Evolutionary conservation across 2,113 vertebrate genomes (phyloP), one percentile per base, ranked within the genome.

Genomic region (Sebastes fasciatus): DNA sequence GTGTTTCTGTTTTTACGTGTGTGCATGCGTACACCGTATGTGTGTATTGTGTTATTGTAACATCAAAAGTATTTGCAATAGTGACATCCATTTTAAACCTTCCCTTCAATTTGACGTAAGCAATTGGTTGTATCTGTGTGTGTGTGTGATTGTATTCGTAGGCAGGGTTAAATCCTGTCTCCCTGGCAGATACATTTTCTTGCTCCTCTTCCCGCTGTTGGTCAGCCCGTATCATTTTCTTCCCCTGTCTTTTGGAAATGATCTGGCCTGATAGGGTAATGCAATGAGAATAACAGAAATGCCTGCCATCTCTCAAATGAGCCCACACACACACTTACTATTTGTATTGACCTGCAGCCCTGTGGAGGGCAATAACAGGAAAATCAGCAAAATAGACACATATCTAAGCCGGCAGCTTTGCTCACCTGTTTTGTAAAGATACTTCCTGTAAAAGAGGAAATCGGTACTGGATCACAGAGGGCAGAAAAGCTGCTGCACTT

Each of bases 121-220:
- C 26, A 58, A 67, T 79, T 71, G 71, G 45, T 42, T 46, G 3
- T 62, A 14, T 67, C 9, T 55, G 4, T 74, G 62, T 69, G 3
- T 54, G 26, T 54, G 54, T 76, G 73, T 77, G 69, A 48, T 52
- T 68, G 65, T 48, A 42, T 49, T 73, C 14, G 8, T 74, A 64
- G 2, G 45, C 61, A 54, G 43, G 66, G 68, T 86, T 86, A 58
- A 82, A 88, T 83, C 49, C 64, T 71, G 68, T 84, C 74, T 89
- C 40, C 67, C 49, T 90, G 90, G 86, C 89, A 88, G 84, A 86
- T 92, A 82, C 86, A 90, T 88, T 91, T 88, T 79, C 82, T 76
- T 42, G 1, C 40, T 82, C 66, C 34, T 57, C n/a, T 69, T 66
- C 52, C 81, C 65, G 26, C 75, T 80, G 64, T 64, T 83, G 72